A percentile compares a stretch with the other conserved stretches of the same genome.
These are phyloP conservation scores for Channallabes apus DNA, from an alignment of 2,797 vertebrate species.

Conservation along the genomic window DNA sequence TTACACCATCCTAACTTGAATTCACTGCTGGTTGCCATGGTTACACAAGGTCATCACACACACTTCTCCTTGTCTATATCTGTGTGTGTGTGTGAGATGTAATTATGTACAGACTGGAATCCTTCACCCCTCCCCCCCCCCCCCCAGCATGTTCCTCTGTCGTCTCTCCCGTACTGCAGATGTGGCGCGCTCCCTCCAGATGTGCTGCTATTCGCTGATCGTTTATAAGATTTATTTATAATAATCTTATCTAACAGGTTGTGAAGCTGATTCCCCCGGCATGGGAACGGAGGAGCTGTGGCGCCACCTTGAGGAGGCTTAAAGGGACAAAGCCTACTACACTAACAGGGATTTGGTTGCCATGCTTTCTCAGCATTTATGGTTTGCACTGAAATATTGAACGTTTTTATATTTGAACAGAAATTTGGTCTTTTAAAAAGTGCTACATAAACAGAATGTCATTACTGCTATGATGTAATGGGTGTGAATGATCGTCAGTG, in stretches of 20 bases:
- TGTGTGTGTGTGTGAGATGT: background rate
- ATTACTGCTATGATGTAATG: background rate
- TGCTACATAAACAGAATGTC: background rate
- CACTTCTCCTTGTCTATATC: background rate
- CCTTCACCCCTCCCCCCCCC: too few species aligned
- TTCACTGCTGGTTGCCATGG: background rate
- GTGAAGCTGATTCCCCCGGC: background rate
- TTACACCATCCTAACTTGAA: background rate
- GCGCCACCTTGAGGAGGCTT: conserved; percentile 7
- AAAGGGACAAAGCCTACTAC: background rate
- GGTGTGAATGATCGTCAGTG: background rate
- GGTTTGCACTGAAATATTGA: background rate
- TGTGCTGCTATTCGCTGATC: background rate
- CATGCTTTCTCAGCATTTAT: background rate
- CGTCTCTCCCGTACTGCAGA: background rate
- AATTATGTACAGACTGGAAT: background rate
- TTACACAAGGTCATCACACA: background rate
- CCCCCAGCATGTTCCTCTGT: too few species aligned
- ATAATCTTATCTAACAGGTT: conserved; percentile 11
- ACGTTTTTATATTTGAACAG: too few species aligned
- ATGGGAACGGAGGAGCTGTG: background rate
- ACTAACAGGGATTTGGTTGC: background rate
- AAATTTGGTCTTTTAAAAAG: background rate
- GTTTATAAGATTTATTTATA: background rate
- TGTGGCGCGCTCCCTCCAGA: conserved; percentile 6